These are phyloP conservation scores for Cryptus viduatorius DNA, from an alignment of 2,888 invertebrate species.

Conservation along the genomic window DNA sequence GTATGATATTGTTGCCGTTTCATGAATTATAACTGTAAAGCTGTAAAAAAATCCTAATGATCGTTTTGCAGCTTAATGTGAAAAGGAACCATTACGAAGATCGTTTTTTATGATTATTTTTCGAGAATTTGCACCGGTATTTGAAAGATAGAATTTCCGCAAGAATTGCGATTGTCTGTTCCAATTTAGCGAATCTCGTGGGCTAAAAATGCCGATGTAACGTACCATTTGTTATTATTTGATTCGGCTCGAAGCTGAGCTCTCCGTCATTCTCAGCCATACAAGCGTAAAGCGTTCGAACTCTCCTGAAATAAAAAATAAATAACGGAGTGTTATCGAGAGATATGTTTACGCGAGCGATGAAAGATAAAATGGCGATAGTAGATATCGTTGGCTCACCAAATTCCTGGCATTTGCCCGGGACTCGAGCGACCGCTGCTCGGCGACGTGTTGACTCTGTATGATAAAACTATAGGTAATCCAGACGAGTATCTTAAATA, in stretches of 20 bases:
- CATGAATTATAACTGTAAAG: no score
- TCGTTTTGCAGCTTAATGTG: no score
- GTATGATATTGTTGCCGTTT: no score
- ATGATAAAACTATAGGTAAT: constrained; percentile 48
- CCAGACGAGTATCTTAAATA: background rate
- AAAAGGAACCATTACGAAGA: no score
- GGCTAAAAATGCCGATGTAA: no score
- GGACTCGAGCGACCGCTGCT: constrained; percentile 84
- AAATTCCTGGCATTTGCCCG: constrained; percentile 82
- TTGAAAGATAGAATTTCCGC: no score
- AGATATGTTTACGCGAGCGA: background rate
- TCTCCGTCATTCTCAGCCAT: constrained; percentile 98
- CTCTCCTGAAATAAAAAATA: constrained; percentile 88
- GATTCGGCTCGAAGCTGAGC: constrained; percentile 98
- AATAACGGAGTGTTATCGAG: constrained; percentile 31
- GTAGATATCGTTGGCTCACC: constrained; percentile 75
- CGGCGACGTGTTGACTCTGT: constrained; percentile 81
- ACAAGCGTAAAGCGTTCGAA: constrained; percentile 97
- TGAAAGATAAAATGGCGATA: background rate
- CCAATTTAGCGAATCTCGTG: no score
- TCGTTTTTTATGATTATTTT: no score
- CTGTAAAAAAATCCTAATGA: no score
- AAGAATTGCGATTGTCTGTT: no score
- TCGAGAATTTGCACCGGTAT: no score
- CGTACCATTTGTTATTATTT: constrained; percentile 97